Base-by-base conservation (phyloP, 2,888 invertebrate species). In the Volucella zonaria region DNA sequence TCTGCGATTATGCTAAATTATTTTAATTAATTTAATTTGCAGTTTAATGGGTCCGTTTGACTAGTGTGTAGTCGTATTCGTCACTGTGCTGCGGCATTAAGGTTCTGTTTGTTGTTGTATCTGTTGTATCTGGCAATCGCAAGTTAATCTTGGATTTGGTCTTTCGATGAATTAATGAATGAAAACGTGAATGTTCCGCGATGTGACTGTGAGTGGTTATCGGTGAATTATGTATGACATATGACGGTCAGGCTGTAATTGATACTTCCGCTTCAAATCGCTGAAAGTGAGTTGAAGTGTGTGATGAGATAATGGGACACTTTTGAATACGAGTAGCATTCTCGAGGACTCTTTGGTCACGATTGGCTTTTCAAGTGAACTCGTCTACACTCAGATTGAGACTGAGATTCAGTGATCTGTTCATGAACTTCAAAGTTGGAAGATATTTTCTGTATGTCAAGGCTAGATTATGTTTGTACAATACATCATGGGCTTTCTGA, bases 1-100 rank as follows among this genome's bases (percentile, higher is more conserved):
- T 31, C 31, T 38, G 67, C 47, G 47, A 85, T 85, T 85, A 85
- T 81, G 85, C 52, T 56, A 81, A 85, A 85, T 81, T 85, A 85
- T 85, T 85, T 85, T 73, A 85, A 85, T 85, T 85, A 85, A 85
- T 73, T 85, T 85, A 85, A 85, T 85, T 80, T 62, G 73, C 77
- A 58, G 67, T 71, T 67, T 52, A 58, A 67, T 82, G 73, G 45
- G 18, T 9, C 47, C 56, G 45, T 10, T 51, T 40, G 31, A 14
- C 15, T 47, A 54, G 52, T 18, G 61, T 40, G 43, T 31, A 31
- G 3, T 31, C 31, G 58, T 45, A 31, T 54, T 74, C 47, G 42
- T 54, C 45, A 12, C 45, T n/a, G 45, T 23, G 23, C 11, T n/a
- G 2, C 2, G 31, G 31, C 31, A 52, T 2, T 64, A 40, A 12